Evolutionary conservation across 2,797 vertebrate species (phyloP), one percentile per base, ranked within the genome.

Genomic region (Agapornis canus): DNA sequence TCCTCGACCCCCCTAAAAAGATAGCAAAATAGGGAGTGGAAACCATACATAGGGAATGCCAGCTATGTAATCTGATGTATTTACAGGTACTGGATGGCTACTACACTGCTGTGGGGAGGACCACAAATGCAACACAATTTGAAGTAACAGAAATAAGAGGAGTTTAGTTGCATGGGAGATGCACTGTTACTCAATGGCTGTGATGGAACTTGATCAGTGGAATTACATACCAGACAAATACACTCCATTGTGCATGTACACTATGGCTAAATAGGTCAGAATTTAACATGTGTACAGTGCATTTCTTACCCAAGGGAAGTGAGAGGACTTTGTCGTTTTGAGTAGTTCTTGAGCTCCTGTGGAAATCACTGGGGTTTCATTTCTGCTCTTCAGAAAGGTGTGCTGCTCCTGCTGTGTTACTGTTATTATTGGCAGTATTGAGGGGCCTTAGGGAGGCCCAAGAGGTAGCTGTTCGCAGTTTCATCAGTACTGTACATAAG

Each of bases 41-140:
- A 81, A 17, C 13, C 5, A 0, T 32, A 2, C 0, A 0, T 4
- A 19, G 42, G 12, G 47, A 65, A 37, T 72, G 63, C 32, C 52
- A 82, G n/a, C 54, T 21, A 0, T 2, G 19, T 40, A 56, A 37
- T 17, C 57, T 20, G 4, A 3, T 5, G 17, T 17, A 3, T 43
- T 49, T 45, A 76, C n/a, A 37, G 57, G 3, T 27, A 0, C 37
- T 37, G 64, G 18, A 32, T 0, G 17, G 12, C 57, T 69, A 0
- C 79, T 42, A 3, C 22, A 2, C 32, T 17, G 32, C 2, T 0
- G 0, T 21, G 32, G 54, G 40, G 39, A 82, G 59, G n/a, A 22
- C 19, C 56, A 43, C 19, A 8, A 48, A 26, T 18, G 13, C 48
- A 47, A 11, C 13, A 3, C 6, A 14, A 6, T 60, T 81, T 57